Percentiles rank a stretch among this genome's conserved stretches.
Evolutionary conservation across 2,797 vertebrate genomes (phyloP).

Genomic region (Lepilemur septentrionalis): DNA sequence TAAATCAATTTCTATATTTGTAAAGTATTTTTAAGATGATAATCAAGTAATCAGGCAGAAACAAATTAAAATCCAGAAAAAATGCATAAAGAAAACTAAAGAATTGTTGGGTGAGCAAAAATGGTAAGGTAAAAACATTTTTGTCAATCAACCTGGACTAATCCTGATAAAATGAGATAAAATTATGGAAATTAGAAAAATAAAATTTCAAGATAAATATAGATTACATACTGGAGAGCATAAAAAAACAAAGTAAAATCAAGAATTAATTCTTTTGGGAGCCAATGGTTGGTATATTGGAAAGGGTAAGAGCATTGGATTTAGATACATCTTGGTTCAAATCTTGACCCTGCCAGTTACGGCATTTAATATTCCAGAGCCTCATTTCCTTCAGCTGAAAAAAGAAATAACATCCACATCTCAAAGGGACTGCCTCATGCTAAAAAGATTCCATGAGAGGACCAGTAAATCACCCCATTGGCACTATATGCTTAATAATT

Average conservation of each 20-base stretch:
- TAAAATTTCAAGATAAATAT: background rate
- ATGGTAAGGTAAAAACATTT: background rate
- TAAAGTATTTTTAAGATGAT: conserved; percentile 7
- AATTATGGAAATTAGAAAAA: conserved; percentile 38
- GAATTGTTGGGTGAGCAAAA: background rate
- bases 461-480: background rate
- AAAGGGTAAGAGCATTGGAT: background rate
- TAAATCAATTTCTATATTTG: background rate
- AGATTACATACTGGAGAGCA: conserved; percentile 27
- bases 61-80: conserved; percentile 34
- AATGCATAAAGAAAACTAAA: conserved; percentile 32
- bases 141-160: background rate
- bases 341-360: background rate
- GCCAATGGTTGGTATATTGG: background rate
- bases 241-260: background rate
- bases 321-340: background rate
- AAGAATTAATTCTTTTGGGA: background rate
- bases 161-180: background rate
- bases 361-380: background rate
- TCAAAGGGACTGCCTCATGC: background rate
- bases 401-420: background rate
- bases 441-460: background rate
- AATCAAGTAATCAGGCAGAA: conserved; percentile 40
- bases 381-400: background rate
- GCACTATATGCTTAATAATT: background rate